Evolutionary conservation across 2,888 invertebrate genomes (phyloP).

Genomic region (Malthinus seriepunctatus): DNA sequence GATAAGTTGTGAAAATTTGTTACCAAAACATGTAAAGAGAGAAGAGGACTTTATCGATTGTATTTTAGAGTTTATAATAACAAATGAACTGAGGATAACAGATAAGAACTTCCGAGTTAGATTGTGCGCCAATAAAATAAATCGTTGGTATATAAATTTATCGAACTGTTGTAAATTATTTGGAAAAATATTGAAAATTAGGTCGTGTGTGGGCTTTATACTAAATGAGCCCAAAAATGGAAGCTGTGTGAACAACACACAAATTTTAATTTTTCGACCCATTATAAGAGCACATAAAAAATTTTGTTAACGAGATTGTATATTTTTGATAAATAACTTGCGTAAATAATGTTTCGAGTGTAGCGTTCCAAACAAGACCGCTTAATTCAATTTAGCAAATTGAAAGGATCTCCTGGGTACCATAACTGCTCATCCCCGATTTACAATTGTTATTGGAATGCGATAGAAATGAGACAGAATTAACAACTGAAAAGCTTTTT

Average conservation of each 20-base stretch:
- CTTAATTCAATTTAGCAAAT: conserved; percentile 21
- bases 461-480: conserved; percentile 32
- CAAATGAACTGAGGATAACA: no score
- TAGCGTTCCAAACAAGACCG: conserved; percentile 10
- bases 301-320: conserved; percentile 10
- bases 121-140: background rate
- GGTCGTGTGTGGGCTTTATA: background rate
- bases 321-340: conserved; percentile 17
- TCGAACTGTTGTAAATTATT: background rate
- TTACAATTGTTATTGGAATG: conserved; percentile 18
- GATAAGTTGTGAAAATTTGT: no score
- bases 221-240: no score
- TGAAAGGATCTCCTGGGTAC: conserved; percentile 6
- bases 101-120: no score
- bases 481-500: conserved; percentile 33
- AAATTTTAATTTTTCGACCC: no score
- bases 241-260: no score
- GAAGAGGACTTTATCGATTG: no score
- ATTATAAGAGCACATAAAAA: no score
- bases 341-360: conserved; percentile 13
- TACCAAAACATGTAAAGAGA: no score
- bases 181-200: background rate
- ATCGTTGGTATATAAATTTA: background rate
- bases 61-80: no score
- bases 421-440: conserved; percentile 12